Evolutionary conservation across 2,797 vertebrate genomes (phyloP).

Genomic region (Peromyscus melanophrys): DNA sequence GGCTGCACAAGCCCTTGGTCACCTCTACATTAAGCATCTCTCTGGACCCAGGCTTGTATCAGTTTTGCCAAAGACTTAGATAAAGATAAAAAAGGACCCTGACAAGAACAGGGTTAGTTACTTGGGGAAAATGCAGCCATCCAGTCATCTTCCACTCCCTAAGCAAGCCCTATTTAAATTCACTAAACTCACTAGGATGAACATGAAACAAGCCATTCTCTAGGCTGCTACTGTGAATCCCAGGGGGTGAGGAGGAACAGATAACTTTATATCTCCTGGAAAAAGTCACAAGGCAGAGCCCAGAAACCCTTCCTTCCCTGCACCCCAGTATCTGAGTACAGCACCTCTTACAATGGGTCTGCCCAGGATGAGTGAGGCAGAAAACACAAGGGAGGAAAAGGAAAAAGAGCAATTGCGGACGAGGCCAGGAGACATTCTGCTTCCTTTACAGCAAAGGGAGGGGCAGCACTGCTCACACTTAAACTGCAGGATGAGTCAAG

Average conservation of each 20-base stretch:
- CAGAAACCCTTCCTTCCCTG: neutral
- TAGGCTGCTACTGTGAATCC: neutral
- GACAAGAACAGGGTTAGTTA: neutral
- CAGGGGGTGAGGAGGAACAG: neutral
- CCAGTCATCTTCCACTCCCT: neutral
- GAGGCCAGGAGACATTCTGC: neutral
- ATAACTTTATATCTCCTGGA: neutral
- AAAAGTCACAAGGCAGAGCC: neutral
- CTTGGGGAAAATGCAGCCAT: neutral
- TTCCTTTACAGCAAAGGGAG: neutral
- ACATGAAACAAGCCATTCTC: neutral
- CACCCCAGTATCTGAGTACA: too few species aligned
- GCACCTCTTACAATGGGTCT: too few species aligned
- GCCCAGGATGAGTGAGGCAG: neutral
- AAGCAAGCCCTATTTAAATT: neutral
- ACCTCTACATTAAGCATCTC: neutral
- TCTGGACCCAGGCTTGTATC: neutral
- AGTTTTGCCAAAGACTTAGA: neutral
- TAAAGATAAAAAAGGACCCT: neutral
- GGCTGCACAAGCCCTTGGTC: neutral
- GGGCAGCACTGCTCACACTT: neutral
- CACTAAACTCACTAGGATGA: neutral
- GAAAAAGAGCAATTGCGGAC: neutral
- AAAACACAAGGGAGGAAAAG: neutral
- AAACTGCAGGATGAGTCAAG: neutral